Conservation (phyloP, 2,888 invertebrate genomes). For the Dyspetes luteomarginatus region DNA sequence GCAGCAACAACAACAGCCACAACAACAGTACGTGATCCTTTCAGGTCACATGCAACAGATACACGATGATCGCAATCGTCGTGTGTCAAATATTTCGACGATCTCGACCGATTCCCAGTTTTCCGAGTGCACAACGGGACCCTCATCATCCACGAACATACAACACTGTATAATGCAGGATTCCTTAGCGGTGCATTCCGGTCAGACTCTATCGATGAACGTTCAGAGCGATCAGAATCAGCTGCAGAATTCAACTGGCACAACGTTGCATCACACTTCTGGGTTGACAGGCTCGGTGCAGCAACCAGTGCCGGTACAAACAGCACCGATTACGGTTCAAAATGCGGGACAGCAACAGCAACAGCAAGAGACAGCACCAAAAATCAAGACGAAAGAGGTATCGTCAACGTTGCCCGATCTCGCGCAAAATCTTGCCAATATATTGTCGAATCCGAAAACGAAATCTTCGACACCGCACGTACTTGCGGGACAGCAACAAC, state of each 20-base stretch:
- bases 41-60: slow-evolving; percentile 72
- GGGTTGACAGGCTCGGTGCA: slow-evolving; percentile 58
- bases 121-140: slow-evolving; percentile 67
- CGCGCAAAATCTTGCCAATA: slow-evolving; percentile 82
- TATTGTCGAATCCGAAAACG: slow-evolving; percentile 81
- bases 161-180: slow-evolving; percentile 51
- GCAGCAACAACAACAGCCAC: slow-evolving; percentile 57
- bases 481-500: slow-evolving; percentile 66
- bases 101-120: slow-evolving; percentile 78
- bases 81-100: slow-evolving; percentile 79
- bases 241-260: too few relatives aligned
- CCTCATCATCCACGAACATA: slow-evolving; percentile 36
- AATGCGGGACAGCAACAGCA: slow-evolving; percentile 61
- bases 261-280: slow-evolving; percentile 61
- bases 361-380: slow-evolving; percentile 69
- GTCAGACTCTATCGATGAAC: slow-evolving; percentile 28
- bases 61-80: slow-evolving; percentile 80
- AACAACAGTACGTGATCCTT: slow-evolving; percentile 73
- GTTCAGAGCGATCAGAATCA: slow-evolving; percentile 60
- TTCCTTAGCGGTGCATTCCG: slow-evolving; percentile 12
- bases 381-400: slow-evolving; percentile 79
- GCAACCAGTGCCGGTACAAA: slow-evolving; percentile 69
- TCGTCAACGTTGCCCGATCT: slow-evolving; percentile 82
- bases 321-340: slow-evolving; percentile 52
- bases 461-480: slow-evolving; percentile 76